These are phyloP conservation scores for Pseudocheirus occidentalis DNA, from an alignment of 2,797 vertebrate genomes.

Conservation along the genomic window DNA sequence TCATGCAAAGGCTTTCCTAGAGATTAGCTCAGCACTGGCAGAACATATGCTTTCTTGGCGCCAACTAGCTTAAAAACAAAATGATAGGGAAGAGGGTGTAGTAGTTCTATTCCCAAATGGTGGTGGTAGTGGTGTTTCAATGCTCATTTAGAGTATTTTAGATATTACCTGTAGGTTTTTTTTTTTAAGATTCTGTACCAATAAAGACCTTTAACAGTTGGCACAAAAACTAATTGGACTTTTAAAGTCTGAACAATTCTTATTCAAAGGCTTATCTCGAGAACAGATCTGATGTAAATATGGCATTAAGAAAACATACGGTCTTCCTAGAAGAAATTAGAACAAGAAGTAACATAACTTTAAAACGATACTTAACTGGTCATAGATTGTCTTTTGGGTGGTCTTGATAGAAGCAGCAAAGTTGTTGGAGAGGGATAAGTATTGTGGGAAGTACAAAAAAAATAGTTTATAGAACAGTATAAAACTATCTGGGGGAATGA, in stretches of 20 bases:
- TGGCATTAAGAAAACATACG: constrained; percentile 28
- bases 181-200: constrained; percentile 17
- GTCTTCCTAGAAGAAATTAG: constrained; percentile 40
- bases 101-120: constrained; percentile 16
- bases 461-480: constrained; percentile 39
- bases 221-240: constrained; percentile 2
- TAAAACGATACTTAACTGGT: not conserved
- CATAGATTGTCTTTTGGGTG: constrained; percentile 20
- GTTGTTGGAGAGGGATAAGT: constrained; percentile 33
- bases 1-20: constrained; percentile 74
- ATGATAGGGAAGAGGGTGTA: constrained; percentile 55
- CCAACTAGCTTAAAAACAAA: constrained; percentile 73
- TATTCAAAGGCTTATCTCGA: constrained; percentile 52
- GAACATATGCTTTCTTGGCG: constrained; percentile 55
- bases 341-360: not conserved
- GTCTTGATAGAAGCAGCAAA: constrained; percentile 29
- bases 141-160: constrained; percentile 25
- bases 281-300: constrained; percentile 50
- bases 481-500: constrained; percentile 39
- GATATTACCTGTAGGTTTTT: not conserved
- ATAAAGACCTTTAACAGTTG: constrained; percentile 24
- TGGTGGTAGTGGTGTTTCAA: constrained; percentile 28
- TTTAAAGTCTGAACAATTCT: not conserved
- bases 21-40: constrained; percentile 76
- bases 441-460: constrained; percentile 39